A percentile compares a stretch with the other conserved stretches of the same genome.
phyloP scores from a whole-genome alignment of 35 echinoderm and acorn worm genomes.

The Ophioderma brevispina region DNA sequence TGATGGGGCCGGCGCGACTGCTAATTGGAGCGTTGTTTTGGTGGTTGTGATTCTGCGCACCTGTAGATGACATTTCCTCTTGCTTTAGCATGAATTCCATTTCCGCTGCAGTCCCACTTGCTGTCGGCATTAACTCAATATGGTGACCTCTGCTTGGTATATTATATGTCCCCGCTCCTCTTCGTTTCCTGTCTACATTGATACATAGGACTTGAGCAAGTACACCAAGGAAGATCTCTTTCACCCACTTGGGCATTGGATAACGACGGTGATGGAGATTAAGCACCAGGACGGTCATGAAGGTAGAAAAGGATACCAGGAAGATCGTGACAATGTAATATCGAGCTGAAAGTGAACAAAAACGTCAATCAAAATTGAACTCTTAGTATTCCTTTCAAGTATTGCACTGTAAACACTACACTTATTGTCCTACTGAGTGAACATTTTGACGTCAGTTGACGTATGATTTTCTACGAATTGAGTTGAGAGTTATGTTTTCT shows the following conservation, averaged over 20 bases:
- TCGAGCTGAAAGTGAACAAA: constrained; percentile 67
- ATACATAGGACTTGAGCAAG: constrained; percentile 80
- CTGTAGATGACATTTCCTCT: background rate
- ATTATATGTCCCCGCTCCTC: constrained; percentile 20
- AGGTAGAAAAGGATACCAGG: constrained; percentile 82
- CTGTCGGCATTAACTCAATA: constrained; percentile 66
- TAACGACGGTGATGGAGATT: constrained; percentile 87
- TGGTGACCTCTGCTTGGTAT: constrained; percentile 44
- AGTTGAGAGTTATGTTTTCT: too few species aligned
- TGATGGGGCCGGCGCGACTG: constrained; percentile 10
- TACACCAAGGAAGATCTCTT: constrained; percentile 80
- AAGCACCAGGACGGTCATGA: constrained; percentile 93
- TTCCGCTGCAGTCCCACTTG: constrained; percentile 22
- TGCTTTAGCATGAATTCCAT: constrained; percentile 16
- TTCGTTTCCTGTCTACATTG: constrained; percentile 27
- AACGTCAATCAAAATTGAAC: too few species aligned
- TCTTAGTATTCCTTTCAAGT: background rate
- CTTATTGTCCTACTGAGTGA: too few species aligned
- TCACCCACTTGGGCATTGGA: constrained; percentile 86
- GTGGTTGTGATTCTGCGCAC: background rate
- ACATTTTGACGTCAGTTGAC: too few species aligned
- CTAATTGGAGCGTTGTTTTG: constrained; percentile 1
- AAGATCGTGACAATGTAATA: constrained; percentile 96
- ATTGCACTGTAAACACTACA: too few species aligned
- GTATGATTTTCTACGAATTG: too few species aligned